These are phyloP conservation scores for Strigamia transsilvanica DNA, from an alignment of 2,888 invertebrate genomes.

Conservation along the genomic window DNA sequence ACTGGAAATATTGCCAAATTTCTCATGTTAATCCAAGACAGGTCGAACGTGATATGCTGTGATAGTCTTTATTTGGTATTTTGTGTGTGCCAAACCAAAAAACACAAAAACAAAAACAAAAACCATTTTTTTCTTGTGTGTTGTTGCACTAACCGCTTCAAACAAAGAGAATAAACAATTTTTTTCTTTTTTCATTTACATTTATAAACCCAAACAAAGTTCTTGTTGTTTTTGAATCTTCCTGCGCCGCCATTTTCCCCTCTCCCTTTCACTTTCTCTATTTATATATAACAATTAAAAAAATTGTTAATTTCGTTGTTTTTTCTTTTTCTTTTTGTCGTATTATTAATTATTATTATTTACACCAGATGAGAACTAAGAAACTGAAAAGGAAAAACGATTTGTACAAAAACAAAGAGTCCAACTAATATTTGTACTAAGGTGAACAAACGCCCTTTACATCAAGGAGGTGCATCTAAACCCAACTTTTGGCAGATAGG, in stretches of 20 bases:
- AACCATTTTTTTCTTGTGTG: not conserved
- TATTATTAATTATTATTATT: too few species aligned
- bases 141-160: not conserved
- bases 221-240: not conserved
- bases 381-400: conserved; percentile 33
- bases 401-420: conserved; percentile 50
- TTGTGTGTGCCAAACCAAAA: conserved; percentile 3
- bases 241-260: not conserved
- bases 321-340: not conserved
- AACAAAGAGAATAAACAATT: not conserved
- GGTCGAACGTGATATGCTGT: conserved; percentile 29
- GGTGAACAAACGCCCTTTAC: conserved; percentile 43
- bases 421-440: conserved; percentile 49
- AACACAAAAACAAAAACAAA: not conserved
- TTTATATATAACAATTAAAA: not conserved
- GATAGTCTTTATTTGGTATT: conserved; percentile 46
- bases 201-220: conserved; percentile 7
- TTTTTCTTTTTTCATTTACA: conserved; percentile 11
- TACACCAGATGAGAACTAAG: conserved; percentile 30
- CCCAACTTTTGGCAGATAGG: conserved; percentile 24
- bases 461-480: conserved; percentile 34
- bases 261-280: not conserved
- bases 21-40: not conserved
- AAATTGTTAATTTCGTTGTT: not conserved
- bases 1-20: conserved; percentile 29